A percentile compares a stretch with the other conserved stretches of the same genome.
Conservation (phyloP, 2,113 vertebrate species). For the Sylvia atricapilla region DNA sequence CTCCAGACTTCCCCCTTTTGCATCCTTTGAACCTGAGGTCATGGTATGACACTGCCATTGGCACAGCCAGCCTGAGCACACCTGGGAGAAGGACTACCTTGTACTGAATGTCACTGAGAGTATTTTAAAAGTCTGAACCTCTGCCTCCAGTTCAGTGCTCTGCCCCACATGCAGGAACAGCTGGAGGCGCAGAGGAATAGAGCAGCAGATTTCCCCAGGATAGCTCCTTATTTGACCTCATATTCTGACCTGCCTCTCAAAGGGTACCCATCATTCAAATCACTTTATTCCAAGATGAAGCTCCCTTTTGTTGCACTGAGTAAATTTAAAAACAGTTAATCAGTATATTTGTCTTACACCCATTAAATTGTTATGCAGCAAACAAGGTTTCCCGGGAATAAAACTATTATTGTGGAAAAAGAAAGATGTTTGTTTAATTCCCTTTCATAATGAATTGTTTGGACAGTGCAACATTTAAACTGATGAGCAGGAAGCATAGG, state of each 20-base stretch:
- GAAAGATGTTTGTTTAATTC: conserved; percentile 41
- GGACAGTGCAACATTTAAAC: not conserved
- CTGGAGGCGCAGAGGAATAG: not conserved
- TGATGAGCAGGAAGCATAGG: conserved; percentile 12
- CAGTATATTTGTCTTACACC: conserved; percentile 58
- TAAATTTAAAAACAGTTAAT: conserved; percentile 69
- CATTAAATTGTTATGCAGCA: conserved; percentile 59
- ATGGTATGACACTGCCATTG: not conserved
- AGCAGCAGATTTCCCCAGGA: not conserved
- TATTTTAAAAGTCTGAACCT: not conserved
- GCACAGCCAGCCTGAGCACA: not conserved
- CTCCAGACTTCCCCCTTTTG: not conserved
- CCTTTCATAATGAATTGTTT: conserved; percentile 19
- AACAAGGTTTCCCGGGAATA: conserved; percentile 26
- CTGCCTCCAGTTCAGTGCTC: not conserved
- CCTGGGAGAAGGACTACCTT: not conserved
- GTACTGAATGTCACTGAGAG: not conserved
- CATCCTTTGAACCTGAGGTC: not conserved
- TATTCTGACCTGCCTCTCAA: conserved; percentile 19
- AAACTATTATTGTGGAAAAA: conserved; percentile 59
- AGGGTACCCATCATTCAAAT: conserved; percentile 63
- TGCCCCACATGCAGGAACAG: not conserved
- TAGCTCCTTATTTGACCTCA: conserved; percentile 29
- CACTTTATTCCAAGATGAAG: conserved; percentile 59
- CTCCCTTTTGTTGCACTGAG: conserved; percentile 43